Evolutionary conservation across 2,113 vertebrate genomes (phyloP).

Genomic region (Agelaius tricolor): DNA sequence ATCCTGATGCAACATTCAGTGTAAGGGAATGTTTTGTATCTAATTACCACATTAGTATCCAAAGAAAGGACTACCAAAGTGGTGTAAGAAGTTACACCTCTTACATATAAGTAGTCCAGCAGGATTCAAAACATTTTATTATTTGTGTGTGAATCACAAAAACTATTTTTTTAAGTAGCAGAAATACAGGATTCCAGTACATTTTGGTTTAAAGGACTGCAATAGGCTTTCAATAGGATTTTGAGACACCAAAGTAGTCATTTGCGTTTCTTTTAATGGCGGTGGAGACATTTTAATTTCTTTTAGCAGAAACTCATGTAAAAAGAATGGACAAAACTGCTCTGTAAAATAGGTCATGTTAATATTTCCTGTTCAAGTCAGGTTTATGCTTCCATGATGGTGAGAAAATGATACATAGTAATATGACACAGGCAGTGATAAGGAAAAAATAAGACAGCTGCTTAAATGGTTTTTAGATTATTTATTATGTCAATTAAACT

Average conservation of each 20-base stretch:
- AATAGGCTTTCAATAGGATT: not conserved
- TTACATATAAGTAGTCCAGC: not conserved
- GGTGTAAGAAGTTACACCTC: not conserved
- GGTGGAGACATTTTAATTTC: not conserved
- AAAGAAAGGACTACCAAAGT: not conserved
- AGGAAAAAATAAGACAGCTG: not conserved
- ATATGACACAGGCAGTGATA: not conserved
- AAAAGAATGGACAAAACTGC: not conserved
- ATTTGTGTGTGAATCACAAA: not conserved
- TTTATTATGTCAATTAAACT: not conserved
- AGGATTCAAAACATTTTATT: not conserved
- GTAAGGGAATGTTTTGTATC: slow-evolving; percentile 73
- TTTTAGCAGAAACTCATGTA: rapidly evolving
- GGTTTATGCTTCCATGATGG: not conserved
- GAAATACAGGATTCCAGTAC: not conserved
- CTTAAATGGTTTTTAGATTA: not conserved
- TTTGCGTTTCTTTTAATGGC: not conserved
- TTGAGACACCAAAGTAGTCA: not conserved
- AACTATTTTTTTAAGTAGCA: not conserved
- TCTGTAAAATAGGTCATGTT: not conserved
- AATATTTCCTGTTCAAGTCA: not conserved
- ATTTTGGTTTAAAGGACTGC: not conserved
- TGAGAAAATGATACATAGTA: not conserved
- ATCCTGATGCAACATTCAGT: slow-evolving; percentile 84
- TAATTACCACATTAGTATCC: not conserved